A percentile compares a stretch with the other conserved stretches of the same genome.
These are phyloP conservation scores for Calliphora vicina DNA, from an alignment of 1,140 invertebrate species.

Conservation along the genomic window DNA sequence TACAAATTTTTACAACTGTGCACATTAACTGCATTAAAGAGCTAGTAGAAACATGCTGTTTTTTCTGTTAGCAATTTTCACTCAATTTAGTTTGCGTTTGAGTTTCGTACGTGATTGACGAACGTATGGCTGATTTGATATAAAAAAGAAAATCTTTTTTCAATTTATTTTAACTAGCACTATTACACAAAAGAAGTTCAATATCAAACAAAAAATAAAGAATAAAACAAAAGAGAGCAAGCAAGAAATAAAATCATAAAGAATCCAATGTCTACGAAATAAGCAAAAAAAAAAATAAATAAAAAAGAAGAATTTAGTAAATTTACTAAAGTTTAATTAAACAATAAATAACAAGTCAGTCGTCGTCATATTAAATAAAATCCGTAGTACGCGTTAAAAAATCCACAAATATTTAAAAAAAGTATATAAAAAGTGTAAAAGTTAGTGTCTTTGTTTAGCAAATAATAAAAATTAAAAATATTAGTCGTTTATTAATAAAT, in stretches of 20 bases:
- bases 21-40: background rate
- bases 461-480: background rate
- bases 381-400: background rate
- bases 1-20: background rate
- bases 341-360: background rate
- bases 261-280: too few relatives aligned
- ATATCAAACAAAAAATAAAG: background rate
- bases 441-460: background rate
- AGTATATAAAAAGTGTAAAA: background rate
- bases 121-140: background rate
- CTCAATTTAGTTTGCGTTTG: conserved; percentile 16
- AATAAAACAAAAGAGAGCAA: background rate
- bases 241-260: background rate
- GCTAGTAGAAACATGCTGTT: background rate
- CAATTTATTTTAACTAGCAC: background rate
- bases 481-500: background rate
- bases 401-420: background rate
- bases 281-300: background rate
- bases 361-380: background rate
- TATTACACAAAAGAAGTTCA: background rate
- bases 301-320: background rate
- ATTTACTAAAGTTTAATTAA: background rate
- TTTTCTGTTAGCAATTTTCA: background rate
- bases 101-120: conserved; percentile 15
- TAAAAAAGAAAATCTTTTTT: background rate